phyloP scores from a whole-genome alignment of 2,888 invertebrate species.

The Microdon myrmicae region DNA sequence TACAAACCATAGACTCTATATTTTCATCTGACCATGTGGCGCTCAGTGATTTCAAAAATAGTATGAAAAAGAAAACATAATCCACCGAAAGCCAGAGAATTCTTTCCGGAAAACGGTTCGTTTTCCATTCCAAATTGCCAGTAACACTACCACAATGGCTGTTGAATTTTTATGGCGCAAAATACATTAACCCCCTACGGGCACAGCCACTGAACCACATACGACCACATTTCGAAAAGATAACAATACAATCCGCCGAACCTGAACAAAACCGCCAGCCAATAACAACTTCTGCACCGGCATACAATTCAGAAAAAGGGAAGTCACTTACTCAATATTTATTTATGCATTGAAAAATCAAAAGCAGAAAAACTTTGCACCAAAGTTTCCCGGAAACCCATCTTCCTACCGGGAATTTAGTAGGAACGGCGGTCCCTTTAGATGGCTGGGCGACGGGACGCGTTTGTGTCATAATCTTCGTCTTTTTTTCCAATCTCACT shows the following conservation, averaged over 20 bases:
- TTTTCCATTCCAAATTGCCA: constrained; percentile 39
- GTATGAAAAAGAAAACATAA: too few relatives aligned
- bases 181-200: constrained; percentile 29
- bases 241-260: constrained; percentile 31
- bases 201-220: constrained; percentile 24
- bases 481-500: constrained; percentile 1
- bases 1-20: too few relatives aligned
- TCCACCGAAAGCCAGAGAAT: too few relatives aligned
- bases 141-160: constrained; percentile 25
- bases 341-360: constrained; percentile 53
- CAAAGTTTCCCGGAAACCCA: constrained; percentile 32
- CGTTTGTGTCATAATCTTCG: too few relatives aligned
- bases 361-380: constrained; percentile 42
- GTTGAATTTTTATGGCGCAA: constrained; percentile 32
- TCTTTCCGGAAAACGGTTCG: constrained; percentile 25
- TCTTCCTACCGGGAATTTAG: constrained; percentile 32
- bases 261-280: constrained; percentile 1
- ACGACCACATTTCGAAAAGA: constrained; percentile 37
- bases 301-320: constrained; percentile 33
- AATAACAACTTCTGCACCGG: constrained; percentile 1
- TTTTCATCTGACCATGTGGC: too few relatives aligned
- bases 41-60: too few relatives aligned
- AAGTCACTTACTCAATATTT: constrained; percentile 48
- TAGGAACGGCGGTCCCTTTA: too few relatives aligned
- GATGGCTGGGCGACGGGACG: too few relatives aligned